Conservation (phyloP, 37 sponge, comb jelly and placozoan genomes). For the Hormiphora californensis region DNA sequence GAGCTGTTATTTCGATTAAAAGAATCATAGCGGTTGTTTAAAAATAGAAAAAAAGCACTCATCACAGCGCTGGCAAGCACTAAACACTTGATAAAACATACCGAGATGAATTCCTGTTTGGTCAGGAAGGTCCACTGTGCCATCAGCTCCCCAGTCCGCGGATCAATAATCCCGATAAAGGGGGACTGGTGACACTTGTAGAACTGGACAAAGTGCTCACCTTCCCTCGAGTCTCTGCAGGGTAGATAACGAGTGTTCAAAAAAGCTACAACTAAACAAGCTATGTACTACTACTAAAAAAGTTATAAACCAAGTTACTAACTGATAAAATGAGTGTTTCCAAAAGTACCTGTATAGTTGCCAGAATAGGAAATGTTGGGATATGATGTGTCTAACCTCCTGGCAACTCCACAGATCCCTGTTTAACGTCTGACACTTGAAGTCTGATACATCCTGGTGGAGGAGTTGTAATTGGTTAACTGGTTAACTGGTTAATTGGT, state of each 20-base stretch:
- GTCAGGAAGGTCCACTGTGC: constrained; percentile 44
- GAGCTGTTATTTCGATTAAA: neutral
- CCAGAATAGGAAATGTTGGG: constrained; percentile 29
- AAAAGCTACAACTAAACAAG: too few relatives aligned
- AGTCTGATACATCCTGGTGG: constrained; percentile 45
- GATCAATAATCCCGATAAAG: constrained; percentile 38
- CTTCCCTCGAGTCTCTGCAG: constrained; percentile 29
- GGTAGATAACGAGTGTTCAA: neutral
- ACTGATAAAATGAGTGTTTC: too few relatives aligned
- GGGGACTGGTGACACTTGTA: constrained; percentile 5
- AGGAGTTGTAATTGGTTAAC: too few relatives aligned
- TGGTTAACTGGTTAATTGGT: too few relatives aligned
- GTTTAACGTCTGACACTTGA: constrained; percentile 27
- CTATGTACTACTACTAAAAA: too few relatives aligned
- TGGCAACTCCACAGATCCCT: constrained; percentile 35
- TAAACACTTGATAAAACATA: neutral
- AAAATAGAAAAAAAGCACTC: too few relatives aligned
- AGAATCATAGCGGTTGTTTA: too few relatives aligned
- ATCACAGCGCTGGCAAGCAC: neutral
- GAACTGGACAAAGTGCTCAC: constrained; percentile 28
- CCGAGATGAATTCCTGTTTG: neutral
- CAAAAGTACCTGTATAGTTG: constrained; percentile 21
- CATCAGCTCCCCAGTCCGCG: constrained; percentile 45
- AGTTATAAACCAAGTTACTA: neutral
- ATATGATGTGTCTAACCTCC: constrained; percentile 8